phyloP scores from a whole-genome alignment of 2,797 vertebrate species.

The Morus bassanus region DNA sequence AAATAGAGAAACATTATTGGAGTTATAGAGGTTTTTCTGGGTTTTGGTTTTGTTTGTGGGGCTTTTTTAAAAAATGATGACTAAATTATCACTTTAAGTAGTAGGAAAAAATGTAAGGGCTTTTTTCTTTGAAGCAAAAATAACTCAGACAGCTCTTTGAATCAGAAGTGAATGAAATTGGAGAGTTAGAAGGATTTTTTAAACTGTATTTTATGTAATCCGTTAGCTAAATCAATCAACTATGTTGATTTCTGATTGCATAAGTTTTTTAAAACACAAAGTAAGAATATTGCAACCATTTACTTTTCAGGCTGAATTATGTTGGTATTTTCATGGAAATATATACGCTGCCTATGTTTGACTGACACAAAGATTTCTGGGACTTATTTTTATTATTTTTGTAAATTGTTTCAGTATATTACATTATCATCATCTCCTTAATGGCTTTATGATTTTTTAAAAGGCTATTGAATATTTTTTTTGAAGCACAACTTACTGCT shows the following conservation, averaged over 20 bases:
- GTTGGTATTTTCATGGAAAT: slow-evolving; percentile 27
- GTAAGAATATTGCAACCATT: background rate
- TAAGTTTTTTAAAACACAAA: background rate
- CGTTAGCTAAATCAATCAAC: background rate
- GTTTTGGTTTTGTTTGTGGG: too few relatives aligned
- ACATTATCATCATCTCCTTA: background rate
- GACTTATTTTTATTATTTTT: background rate
- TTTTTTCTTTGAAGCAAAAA: background rate
- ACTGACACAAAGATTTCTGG: background rate
- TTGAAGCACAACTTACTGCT: background rate
- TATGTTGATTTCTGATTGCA: slow-evolving; percentile 2
- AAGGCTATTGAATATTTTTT: background rate
- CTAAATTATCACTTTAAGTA: background rate
- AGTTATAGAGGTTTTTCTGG: background rate
- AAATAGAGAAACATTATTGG: background rate
- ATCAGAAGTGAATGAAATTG: background rate
- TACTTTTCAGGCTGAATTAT: background rate
- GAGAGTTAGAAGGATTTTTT: background rate
- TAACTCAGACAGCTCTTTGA: background rate
- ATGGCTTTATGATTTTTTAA: background rate
- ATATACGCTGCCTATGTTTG: background rate
- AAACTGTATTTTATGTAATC: background rate
- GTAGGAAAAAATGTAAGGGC: background rate
- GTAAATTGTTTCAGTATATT: background rate
- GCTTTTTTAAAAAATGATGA: background rate